Conservation (phyloP, 2,888 invertebrate species). For the Dastarcus helophoroides region DNA sequence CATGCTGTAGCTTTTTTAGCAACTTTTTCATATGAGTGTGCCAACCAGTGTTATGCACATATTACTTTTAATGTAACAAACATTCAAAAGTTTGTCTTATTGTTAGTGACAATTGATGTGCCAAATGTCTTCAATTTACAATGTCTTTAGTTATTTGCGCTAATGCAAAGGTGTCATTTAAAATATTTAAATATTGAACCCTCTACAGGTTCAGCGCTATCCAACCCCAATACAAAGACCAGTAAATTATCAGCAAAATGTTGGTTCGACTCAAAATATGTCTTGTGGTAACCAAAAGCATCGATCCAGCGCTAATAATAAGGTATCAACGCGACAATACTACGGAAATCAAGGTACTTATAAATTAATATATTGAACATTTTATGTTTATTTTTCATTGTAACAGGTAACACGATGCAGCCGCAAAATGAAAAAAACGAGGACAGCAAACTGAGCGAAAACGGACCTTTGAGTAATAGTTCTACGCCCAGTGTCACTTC, state of each 20-base stretch:
- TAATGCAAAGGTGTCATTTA: constrained; percentile 5
- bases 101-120: too few relatives aligned
- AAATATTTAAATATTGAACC: constrained; percentile 6
- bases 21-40: too few relatives aligned
- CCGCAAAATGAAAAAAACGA: constrained; percentile 32
- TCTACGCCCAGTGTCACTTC: constrained; percentile 16
- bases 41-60: too few relatives aligned
- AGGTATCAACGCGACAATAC: constrained; percentile 39
- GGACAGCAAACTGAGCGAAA: constrained; percentile 30
- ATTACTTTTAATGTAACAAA: too few relatives aligned
- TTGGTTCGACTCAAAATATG: constrained; percentile 33
- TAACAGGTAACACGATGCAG: constrained; percentile 25
- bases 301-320: constrained; percentile 31
- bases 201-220: constrained; percentile 30
- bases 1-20: too few relatives aligned
- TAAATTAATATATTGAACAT: constrained; percentile 3
- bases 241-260: constrained; percentile 39
- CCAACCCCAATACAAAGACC: constrained; percentile 45
- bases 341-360: constrained; percentile 41
- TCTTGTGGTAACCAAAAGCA: constrained; percentile 33
- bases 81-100: too few relatives aligned
- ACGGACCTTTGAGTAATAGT: constrained; percentile 17
- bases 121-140: too few relatives aligned
- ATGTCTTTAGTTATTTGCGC: too few relatives aligned
- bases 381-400: constrained; percentile 9